Conservation (phyloP, 2,113 vertebrate species). For the Muscicapa adusta region DNA sequence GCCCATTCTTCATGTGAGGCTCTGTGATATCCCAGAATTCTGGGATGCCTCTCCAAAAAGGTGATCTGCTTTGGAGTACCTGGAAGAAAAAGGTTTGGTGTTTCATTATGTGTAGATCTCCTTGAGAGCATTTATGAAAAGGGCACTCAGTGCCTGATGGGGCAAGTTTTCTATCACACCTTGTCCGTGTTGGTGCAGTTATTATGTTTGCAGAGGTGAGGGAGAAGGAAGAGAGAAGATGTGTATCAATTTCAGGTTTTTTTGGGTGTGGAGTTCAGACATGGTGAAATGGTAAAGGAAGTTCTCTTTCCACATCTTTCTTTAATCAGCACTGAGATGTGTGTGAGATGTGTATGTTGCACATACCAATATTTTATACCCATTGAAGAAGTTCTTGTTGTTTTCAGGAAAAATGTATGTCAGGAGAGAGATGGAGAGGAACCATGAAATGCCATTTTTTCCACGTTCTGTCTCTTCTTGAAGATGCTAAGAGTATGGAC, state of each 20-base stretch:
- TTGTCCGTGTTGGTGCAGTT: neutral
- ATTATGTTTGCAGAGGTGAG: neutral
- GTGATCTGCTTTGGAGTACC: neutral
- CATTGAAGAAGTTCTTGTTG: neutral
- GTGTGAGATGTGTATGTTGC: neutral
- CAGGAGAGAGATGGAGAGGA: neutral
- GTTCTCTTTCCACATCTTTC: neutral
- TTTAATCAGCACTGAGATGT: neutral
- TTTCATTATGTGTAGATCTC: neutral
- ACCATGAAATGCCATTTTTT: neutral
- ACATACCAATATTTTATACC: neutral
- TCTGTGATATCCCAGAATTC: neutral
- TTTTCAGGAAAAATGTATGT: neutral
- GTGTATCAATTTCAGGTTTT: neutral
- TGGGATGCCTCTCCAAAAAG: neutral
- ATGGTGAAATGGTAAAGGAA: neutral
- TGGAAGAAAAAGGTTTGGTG: neutral
- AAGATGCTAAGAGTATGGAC: neutral
- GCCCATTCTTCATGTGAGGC: neutral
- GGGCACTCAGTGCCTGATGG: neutral
- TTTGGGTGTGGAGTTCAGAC: neutral
- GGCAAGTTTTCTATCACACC: neutral
- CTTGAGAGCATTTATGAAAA: neutral
- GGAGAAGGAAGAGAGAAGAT: neutral
- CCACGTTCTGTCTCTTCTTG: neutral